Evolutionary conservation across 2,797 vertebrate species (phyloP).

Genomic region (Naso thynnoides): DNA sequence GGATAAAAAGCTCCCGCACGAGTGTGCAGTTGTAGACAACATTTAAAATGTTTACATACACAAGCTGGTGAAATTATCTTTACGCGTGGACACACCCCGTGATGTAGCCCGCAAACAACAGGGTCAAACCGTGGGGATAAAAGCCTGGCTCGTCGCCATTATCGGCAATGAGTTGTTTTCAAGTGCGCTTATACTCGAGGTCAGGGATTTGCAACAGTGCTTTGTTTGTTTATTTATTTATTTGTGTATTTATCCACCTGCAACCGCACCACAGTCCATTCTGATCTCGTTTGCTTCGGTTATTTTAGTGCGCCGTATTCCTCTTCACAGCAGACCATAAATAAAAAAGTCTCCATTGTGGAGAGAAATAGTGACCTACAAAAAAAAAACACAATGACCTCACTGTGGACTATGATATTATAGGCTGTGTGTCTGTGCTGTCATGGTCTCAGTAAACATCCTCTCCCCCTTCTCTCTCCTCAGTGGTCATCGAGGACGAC

Average conservation of each 20-base stretch:
- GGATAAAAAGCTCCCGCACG: neutral
- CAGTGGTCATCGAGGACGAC: slow-evolving; percentile 99
- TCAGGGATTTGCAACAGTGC: slow-evolving; percentile 30
- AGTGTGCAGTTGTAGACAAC: slow-evolving; percentile 3
- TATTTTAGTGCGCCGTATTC: slow-evolving; percentile 14
- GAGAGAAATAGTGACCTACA: slow-evolving; percentile 7
- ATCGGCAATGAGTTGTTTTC: slow-evolving; percentile 39
- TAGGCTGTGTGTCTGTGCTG: neutral
- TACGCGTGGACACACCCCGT: slow-evolving; percentile 63
- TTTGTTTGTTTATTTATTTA: slow-evolving; percentile 29
- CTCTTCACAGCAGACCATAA: neutral
- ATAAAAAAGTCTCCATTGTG: neutral
- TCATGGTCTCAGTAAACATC: slow-evolving; percentile 44
- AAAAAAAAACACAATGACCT: neutral
- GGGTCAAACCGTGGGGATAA: slow-evolving; percentile 12
- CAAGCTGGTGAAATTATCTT: slow-evolving; percentile 29
- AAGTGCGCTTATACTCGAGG: slow-evolving; percentile 2
- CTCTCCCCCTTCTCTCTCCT: slow-evolving; percentile 13
- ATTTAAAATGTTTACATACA: slow-evolving; percentile 56
- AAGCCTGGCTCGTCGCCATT: slow-evolving; percentile 30
- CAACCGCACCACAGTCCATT: slow-evolving; percentile 2
- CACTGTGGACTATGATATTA: neutral
- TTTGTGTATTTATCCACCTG: slow-evolving; percentile 40
- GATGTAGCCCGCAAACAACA: slow-evolving; percentile 20
- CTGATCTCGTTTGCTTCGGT: neutral